Evolutionary conservation across 2,113 vertebrate species (phyloP), one percentile per base, ranked within the genome.

Genomic region (Poeciliopsis retropinna): DNA sequence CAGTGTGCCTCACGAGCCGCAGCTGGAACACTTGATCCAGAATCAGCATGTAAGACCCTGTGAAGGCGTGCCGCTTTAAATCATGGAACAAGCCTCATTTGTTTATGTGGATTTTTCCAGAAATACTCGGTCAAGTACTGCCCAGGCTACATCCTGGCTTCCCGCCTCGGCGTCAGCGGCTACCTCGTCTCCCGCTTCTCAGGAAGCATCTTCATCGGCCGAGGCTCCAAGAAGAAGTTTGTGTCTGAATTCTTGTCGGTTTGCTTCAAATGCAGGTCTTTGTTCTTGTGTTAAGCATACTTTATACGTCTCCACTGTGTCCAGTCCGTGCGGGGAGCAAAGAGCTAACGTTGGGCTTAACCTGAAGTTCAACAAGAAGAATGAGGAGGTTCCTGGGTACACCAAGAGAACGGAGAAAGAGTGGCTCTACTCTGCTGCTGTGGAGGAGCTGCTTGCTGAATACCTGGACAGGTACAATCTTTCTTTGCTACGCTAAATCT

Each of bases 101-200:
- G 0, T 31, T 17, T 37, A 7, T 65, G 0, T 66, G 29, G 3
- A 0, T 74, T 41, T 90, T 94, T 11, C 67, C 90, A 99, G 98
- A 98, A 97, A 95, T 99, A 97, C 91, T 96, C 96, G 63, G 96
- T 99, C 93, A 98, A 96, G 91, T 99, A 99, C 94, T 96, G 95
- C 85, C 98, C 98, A 25, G 97, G 97, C 15, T 99, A 99, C 75
- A 67, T 98, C 69, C 95, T 99, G 94, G 98, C 98, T 41, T 97
- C 96, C 82, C 98, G 96, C 67, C 96, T 99, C 60, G 97, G 97
- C 89, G 88, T 98, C 89, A 98, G 94, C 92, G 94, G 96, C 92
- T 98, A 99, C 93, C 96, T 99, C 80, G 97, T 99, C 80, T 99
- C 98, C 88, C 97, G 98, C 93, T 98, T 99, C 94, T 98, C 98